Evolutionary conservation across 2,888 invertebrate species (phyloP), one percentile per base, ranked within the genome.

Genomic region (Chouioia cunea): DNA sequence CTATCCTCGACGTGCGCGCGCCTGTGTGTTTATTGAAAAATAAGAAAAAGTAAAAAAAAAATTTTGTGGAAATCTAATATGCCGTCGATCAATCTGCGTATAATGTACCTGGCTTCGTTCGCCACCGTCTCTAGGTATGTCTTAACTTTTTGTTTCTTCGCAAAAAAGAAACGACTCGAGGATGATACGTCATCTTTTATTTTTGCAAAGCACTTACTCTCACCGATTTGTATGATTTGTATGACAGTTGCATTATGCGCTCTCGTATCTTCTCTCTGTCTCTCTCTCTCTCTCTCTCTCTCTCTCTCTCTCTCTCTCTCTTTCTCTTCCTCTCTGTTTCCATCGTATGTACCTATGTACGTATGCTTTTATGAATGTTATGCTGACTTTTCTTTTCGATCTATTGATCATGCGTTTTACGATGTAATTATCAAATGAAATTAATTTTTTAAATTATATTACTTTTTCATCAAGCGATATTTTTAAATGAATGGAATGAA

Each of bases 81-180:
- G 67, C 48, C 20, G 57, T 65, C 60, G 47, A 68, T 70, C 60
- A 57, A 63, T 71, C 20, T 59, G 52, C 64, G 52, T 68, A 69
- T 54, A 65, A 68, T 71, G 74, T 74, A 74, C 71, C 71, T 74
- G 74, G 71, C 69, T 71, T 71, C 20, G 4, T 69, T 63, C 67
- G 71, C 59, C 69, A 12, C 4, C 36, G 36, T 12, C n/a, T 58
- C 47, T 66, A 69, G 53, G 59, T 73, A 20, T 36, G 10, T 20
- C 60, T 73, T 68, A n/a, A 60, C 70, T 67, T 60, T 62, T 71
- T 67, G 62, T 53, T 36, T 36, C 12, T 36, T 3, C 10, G 36
- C 27, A 6, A 27, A 36, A 36, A 36, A 36, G 12, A 36, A 36
- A 36, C 4, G 36, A 8, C 36, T 6, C 36, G 36, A 36, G 10